Evolutionary conservation across 2,888 invertebrate genomes (phyloP).

Genomic region (Drosophila fulvimacula): DNA sequence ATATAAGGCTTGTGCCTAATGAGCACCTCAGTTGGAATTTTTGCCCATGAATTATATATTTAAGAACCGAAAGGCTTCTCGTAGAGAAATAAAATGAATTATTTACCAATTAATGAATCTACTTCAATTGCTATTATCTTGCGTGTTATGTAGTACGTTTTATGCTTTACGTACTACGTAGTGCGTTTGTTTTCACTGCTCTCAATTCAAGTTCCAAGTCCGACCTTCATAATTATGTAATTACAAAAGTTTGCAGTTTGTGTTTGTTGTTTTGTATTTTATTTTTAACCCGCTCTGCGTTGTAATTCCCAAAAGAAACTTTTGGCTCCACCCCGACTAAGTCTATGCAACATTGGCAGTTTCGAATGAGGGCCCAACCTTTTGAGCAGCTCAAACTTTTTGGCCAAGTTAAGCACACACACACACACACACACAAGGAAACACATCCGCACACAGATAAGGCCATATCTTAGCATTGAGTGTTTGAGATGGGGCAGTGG

Average conservation of each 20-base stretch:
- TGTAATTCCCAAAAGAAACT: slow-evolving; percentile 44
- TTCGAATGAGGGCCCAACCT: slow-evolving; percentile 62
- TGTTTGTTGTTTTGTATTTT: neutral
- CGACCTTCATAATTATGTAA: slow-evolving; percentile 80
- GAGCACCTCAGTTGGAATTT: slow-evolving; percentile 24
- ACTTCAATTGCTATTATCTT: slow-evolving; percentile 67
- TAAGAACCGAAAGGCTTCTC: slow-evolving; percentile 4
- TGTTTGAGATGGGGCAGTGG: neutral
- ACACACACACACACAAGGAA: neutral
- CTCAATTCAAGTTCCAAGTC: slow-evolving; percentile 37
- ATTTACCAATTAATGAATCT: slow-evolving; percentile 78
- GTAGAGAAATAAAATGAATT: slow-evolving; percentile 55
- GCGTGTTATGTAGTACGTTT: neutral
- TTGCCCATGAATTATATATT: slow-evolving; percentile 28
- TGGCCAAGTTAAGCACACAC: slow-evolving; percentile 18
- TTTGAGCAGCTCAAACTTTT: slow-evolving; percentile 47
- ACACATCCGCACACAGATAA: slow-evolving; percentile 8
- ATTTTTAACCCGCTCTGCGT: slow-evolving; percentile 16
- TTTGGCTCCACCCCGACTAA: slow-evolving; percentile 35
- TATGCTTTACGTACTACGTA: neutral
- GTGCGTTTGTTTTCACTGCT: slow-evolving; percentile 52
- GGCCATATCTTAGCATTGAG: slow-evolving; percentile 12
- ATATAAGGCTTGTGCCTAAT: slow-evolving; percentile 24
- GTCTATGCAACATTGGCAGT: slow-evolving; percentile 70
- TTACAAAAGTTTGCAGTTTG: slow-evolving; percentile 62